These are phyloP conservation scores for Heliconius aoede DNA, from an alignment of 2,888 invertebrate genomes.

Conservation along the genomic window DNA sequence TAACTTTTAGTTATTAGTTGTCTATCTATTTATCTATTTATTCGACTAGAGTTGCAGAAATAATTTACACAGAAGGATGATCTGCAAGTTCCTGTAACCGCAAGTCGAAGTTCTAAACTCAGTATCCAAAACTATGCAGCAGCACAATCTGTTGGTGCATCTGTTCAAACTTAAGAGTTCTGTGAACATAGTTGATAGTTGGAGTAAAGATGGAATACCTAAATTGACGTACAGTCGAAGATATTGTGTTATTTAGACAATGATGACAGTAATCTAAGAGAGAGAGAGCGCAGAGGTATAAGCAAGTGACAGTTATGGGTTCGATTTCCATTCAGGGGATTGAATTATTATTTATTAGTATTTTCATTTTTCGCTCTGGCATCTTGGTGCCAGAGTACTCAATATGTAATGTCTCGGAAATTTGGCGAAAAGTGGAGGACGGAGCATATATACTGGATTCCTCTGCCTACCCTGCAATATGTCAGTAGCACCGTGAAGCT, in stretches of 20 bases:
- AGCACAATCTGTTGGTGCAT: slow-evolving; percentile 36
- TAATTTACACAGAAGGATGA: slow-evolving; percentile 21
- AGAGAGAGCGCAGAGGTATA: not conserved
- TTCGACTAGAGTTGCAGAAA: not conserved
- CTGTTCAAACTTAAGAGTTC: slow-evolving; percentile 31
- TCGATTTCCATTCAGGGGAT: not conserved
- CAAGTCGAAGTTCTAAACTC: slow-evolving; percentile 32
- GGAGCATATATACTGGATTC: not conserved
- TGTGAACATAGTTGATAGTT: slow-evolving; percentile 26
- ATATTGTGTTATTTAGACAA: not conserved
- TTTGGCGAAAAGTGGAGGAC: not conserved
- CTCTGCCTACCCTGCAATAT: too few species aligned
- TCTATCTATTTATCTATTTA: too few species aligned
- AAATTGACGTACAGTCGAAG: slow-evolving; percentile 1
- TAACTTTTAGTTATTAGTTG: too few species aligned
- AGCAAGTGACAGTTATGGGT: not conserved
- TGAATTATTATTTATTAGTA: not conserved
- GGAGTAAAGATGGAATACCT: slow-evolving; percentile 13
- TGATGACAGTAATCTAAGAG: too few species aligned
- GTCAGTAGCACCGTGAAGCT: too few species aligned
- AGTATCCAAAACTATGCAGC: slow-evolving; percentile 31
- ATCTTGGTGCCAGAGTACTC: too few species aligned
- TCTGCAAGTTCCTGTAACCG: slow-evolving; percentile 27
- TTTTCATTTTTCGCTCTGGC: not conserved
- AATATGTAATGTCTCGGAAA: not conserved